Base-by-base conservation (phyloP, 1,140 invertebrate genomes). In the Phymorhynchus buccinoides region DNA sequence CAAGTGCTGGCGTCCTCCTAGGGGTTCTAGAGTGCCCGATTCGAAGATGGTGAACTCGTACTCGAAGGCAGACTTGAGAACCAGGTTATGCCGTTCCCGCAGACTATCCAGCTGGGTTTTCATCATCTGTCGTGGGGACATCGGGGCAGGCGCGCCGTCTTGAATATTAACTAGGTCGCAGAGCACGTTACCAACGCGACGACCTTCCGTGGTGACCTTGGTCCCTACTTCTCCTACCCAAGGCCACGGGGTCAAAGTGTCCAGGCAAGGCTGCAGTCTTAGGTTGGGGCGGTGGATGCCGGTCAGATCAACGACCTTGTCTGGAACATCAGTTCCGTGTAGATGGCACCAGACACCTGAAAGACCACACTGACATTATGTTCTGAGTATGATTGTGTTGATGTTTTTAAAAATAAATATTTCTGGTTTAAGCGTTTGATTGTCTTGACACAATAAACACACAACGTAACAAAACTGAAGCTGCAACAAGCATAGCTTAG, bases 41-140 rank as follows among this genome's bases (percentile, higher is more conserved):
- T 86, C n/a, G 32, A 77, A 79, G 22, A 86, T 48, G 48, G 42
- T 37, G 44, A 86, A 86, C 56, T 86, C 81, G 37, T 77, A 77
- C 81, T 86, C 85, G 39, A 86, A 66, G 1, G 79, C 85, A 42
- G 85, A 62, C 62, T 83, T 86, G 18, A 86, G 39, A n/a, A 77
- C 37, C 32, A 86, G 62, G 0, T 73, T 73, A 66, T 78, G 81
- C 4, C 44, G 35, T 41, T 62, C 39, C 85, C 75, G 66, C n/a
- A 86, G 52, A 3, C 22, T 32, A 37, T 82, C 56, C 14, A 82
- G n/a, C 56, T 66, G 52, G 9, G 27, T 35, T 39, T 68, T 48
- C 48, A 82, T 48, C 30, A 82, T 32, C 56, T 82, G 80, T 68
- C 80, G 44, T 32, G 80, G 80, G 3, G 80, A 56, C 32, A 56